Evolutionary conservation across 2,113 vertebrate genomes (phyloP).

Genomic region (Suricata suricatta): DNA sequence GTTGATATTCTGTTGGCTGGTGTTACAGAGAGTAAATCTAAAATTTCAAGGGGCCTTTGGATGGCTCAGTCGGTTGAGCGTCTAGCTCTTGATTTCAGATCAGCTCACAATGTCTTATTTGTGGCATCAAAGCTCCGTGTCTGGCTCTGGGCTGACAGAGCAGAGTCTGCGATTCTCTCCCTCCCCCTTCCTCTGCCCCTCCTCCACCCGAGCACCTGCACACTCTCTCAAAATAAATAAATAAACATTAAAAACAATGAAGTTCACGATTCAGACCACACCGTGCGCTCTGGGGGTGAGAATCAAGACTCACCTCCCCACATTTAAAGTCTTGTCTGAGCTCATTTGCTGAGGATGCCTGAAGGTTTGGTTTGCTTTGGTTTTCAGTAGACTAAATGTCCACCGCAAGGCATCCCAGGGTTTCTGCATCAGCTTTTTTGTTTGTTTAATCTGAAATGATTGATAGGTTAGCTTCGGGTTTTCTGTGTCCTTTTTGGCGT

Average conservation of each 20-base stretch:
- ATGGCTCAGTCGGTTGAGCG: too few species aligned
- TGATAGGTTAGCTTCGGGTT: background rate
- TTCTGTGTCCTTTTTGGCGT: background rate
- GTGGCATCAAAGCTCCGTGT: too few species aligned
- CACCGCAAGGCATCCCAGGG: background rate
- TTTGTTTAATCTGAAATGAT: background rate
- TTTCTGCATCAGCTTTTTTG: background rate
- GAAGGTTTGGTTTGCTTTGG: background rate
- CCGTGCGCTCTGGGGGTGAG: background rate
- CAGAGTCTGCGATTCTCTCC: too few species aligned
- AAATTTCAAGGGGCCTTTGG: too few species aligned
- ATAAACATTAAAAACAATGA: too few species aligned
- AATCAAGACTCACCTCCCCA: background rate
- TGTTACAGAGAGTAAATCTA: background rate
- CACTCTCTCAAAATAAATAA: too few species aligned
- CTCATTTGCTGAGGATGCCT: background rate
- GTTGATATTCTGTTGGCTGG: background rate
- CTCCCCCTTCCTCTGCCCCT: too few species aligned
- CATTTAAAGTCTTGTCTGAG: background rate
- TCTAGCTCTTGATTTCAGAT: too few species aligned
- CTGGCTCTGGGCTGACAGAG: too few species aligned
- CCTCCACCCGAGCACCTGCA: too few species aligned
- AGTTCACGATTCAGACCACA: background rate
- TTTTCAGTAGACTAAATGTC: background rate
- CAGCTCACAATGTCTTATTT: too few species aligned